Percentiles rank a stretch among this genome's conserved stretches.
Evolutionary conservation across 2,888 invertebrate species (phyloP).

Genomic region (Phortica magna): DNA sequence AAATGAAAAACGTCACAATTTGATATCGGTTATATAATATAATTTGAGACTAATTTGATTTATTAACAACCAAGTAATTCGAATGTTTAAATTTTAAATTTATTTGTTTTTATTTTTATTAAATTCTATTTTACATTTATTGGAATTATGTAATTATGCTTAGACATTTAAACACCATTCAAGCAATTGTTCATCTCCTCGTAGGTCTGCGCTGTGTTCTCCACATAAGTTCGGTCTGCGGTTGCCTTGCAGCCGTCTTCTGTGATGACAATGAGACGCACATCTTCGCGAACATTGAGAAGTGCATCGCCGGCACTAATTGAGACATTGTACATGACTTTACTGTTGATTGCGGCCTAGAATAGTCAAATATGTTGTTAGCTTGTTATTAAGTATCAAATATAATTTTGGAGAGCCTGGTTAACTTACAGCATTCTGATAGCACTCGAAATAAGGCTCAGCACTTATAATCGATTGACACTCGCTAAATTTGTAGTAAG

Average conservation of each 20-base stretch:
- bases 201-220: constrained; percentile 44
- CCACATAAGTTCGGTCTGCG: constrained; percentile 50
- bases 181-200: constrained; percentile 48
- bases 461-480: constrained; percentile 20
- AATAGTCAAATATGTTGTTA: too few species aligned
- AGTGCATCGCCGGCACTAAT: constrained; percentile 43
- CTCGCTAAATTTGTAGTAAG: constrained; percentile 34
- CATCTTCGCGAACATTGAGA: constrained; percentile 35
- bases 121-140: constrained; percentile 62
- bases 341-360: constrained; percentile 37
- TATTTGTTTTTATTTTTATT: constrained; percentile 56
- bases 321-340: constrained; percentile 40
- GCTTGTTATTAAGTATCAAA: not conserved
- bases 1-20: too few species aligned
- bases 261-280: not conserved
- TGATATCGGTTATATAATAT: too few species aligned
- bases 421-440: constrained; percentile 40
- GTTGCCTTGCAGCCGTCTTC: constrained; percentile 39
- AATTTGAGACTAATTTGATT: too few species aligned
- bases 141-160: too few species aligned
- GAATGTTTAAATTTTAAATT: constrained; percentile 44
- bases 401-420: not conserved
- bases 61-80: too few species aligned
- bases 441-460: constrained; percentile 42
- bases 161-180: constrained; percentile 55